These are phyloP conservation scores for Melanostoma mellinum DNA, from an alignment of 2,888 invertebrate genomes.

Conservation along the genomic window DNA sequence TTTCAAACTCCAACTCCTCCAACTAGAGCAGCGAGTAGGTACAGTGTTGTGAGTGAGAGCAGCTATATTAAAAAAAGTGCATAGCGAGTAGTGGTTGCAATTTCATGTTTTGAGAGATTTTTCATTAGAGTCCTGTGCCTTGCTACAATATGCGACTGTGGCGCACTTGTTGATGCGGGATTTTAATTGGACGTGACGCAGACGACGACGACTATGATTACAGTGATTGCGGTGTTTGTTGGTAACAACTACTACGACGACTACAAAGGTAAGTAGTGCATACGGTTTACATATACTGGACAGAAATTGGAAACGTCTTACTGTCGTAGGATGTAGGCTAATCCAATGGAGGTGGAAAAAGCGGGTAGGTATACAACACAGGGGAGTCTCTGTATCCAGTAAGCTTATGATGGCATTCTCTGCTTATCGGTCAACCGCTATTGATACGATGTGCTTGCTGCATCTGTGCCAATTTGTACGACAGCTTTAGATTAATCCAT, in stretches of 20 bases:
- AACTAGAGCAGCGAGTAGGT: too few relatives aligned
- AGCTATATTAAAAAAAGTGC: constrained; percentile 23
- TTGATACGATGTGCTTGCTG: constrained; percentile 32
- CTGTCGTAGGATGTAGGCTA: constrained; percentile 2
- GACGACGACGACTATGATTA: background rate
- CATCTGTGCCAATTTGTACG: constrained; percentile 52
- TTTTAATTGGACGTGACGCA: constrained; percentile 12
- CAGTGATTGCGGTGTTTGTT: background rate
- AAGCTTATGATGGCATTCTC: constrained; percentile 29
- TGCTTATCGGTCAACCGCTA: constrained; percentile 39
- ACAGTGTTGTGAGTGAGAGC: background rate
- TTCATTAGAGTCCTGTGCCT: constrained; percentile 20
- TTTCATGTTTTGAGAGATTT: constrained; percentile 38
- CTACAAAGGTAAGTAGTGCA: background rate
- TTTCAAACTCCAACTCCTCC: too few relatives aligned
- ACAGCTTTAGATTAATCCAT: constrained; percentile 41
- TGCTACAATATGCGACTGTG: background rate
- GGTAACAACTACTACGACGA: background rate
- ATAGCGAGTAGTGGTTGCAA: background rate
- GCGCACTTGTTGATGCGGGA: constrained; percentile 10
- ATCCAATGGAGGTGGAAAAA: constrained; percentile 19
- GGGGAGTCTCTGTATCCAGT: constrained; percentile 1
- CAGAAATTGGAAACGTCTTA: background rate
- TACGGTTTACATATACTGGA: background rate
- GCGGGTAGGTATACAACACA: constrained; percentile 2